phyloP scores from a whole-genome alignment of 2,797 vertebrate genomes.

The Eulemur coronatus region DNA sequence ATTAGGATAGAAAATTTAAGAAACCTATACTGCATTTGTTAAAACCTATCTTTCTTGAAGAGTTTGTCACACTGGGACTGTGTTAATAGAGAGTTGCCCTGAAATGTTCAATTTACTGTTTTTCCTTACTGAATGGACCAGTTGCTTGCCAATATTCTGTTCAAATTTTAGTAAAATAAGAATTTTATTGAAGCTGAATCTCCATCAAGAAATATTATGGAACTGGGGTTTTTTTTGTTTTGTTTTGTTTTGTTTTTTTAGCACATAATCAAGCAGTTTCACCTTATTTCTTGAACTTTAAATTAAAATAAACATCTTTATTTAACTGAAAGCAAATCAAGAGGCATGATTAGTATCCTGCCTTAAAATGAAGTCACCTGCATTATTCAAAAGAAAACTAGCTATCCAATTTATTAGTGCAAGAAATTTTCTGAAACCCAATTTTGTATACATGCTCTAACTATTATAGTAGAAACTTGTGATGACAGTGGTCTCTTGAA shows the following conservation, averaged over 20 bases:
- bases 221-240: background rate
- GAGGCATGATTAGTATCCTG: background rate
- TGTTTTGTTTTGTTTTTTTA: background rate
- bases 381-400: background rate
- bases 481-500: background rate
- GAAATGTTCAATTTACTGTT: background rate
- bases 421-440: background rate
- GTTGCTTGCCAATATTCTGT: background rate
- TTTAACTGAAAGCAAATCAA: slow-evolving; percentile 1
- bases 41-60: background rate
- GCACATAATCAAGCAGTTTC: background rate
- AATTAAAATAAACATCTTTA: background rate
- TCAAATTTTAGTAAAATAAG: background rate
- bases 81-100: background rate
- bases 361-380: background rate
- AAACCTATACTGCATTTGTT: background rate
- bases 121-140: background rate
- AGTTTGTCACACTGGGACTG: background rate
- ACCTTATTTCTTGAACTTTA: background rate
- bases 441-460: background rate
- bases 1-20: background rate
- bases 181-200: background rate
- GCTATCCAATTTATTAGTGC: background rate
- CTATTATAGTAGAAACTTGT: background rate
- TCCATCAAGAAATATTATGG: background rate